These are phyloP conservation scores for Pelochelys cantorii DNA, from an alignment of 2,797 vertebrate genomes.

Conservation along the genomic window DNA sequence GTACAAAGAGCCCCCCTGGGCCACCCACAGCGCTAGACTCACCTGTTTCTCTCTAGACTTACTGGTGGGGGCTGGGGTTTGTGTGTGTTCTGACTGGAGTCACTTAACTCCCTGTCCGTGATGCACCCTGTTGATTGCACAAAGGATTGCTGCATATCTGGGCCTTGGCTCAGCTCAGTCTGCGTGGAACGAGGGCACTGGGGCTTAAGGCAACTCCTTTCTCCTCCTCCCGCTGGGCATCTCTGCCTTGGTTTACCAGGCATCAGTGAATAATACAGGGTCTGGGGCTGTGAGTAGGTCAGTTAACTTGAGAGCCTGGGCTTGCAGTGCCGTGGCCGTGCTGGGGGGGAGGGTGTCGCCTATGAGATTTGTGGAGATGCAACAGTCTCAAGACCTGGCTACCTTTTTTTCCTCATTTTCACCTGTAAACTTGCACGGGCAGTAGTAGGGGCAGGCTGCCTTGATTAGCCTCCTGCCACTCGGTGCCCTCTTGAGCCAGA, in stretches of 20 bases:
- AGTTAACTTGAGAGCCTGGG: rapidly evolving
- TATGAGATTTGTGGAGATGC: rapidly evolving
- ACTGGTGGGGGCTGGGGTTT: too few species aligned
- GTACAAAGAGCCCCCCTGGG: not conserved
- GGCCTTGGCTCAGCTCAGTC: not conserved
- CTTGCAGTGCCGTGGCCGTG: not conserved
- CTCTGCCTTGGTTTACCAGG: rapidly evolving
- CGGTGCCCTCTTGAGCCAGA: not conserved
- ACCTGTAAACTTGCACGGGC: too few species aligned
- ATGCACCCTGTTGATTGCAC: not conserved
- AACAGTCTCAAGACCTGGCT: constrained; percentile 2
- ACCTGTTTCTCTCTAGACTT: not conserved
- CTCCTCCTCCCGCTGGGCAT: not conserved
- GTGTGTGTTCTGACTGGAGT: not conserved
- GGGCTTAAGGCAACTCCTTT: not conserved
- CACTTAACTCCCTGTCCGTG: constrained; percentile 44
- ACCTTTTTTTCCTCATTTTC: not conserved
- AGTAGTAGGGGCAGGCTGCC: too few species aligned
- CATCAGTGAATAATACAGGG: not conserved
- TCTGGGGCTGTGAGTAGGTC: too few species aligned
- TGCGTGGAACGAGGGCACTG: not conserved
- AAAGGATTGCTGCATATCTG: not conserved
- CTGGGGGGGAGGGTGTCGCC: not conserved
- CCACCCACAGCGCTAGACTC: not conserved
- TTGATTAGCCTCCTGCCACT: not conserved